These are phyloP conservation scores for Chlamydotis undulata DNA, from an alignment of 2,113 vertebrate genomes.

Conservation along the genomic window DNA sequence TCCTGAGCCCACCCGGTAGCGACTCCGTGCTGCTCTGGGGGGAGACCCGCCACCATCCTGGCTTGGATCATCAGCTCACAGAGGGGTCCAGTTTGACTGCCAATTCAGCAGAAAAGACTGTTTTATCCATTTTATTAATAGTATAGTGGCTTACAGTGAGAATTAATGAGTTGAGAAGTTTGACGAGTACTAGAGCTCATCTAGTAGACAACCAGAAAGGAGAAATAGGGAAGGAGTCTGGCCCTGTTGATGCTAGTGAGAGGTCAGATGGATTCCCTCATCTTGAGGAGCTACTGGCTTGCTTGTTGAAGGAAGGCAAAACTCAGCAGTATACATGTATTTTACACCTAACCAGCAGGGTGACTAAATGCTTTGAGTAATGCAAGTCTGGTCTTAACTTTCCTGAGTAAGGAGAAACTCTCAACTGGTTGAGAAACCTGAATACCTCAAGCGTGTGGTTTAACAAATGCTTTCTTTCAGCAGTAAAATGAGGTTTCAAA, in stretches of 20 bases:
- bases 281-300: neutral
- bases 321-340: neutral
- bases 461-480: neutral
- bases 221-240: accelerated
- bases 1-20: neutral
- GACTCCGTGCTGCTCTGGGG: neutral
- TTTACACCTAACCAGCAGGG: neutral
- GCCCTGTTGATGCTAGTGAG: neutral
- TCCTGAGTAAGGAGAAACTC: slow-evolving; percentile 6
- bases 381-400: neutral
- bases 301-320: neutral
- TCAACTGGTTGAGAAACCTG: neutral
- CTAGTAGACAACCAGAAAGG: neutral
- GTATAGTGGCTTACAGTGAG: neutral
- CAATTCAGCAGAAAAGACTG: accelerated
- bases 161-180: neutral
- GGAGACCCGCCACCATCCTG: neutral
- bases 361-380: slow-evolving; percentile 24
- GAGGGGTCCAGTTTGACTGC: neutral
- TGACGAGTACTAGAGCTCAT: neutral
- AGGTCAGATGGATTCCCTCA: neutral
- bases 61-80: neutral
- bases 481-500: neutral
- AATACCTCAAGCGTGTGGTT: neutral
- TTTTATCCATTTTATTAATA: neutral